Base-by-base conservation (phyloP, 1,140 invertebrate species). In the Lasioglossum albipes region DNA sequence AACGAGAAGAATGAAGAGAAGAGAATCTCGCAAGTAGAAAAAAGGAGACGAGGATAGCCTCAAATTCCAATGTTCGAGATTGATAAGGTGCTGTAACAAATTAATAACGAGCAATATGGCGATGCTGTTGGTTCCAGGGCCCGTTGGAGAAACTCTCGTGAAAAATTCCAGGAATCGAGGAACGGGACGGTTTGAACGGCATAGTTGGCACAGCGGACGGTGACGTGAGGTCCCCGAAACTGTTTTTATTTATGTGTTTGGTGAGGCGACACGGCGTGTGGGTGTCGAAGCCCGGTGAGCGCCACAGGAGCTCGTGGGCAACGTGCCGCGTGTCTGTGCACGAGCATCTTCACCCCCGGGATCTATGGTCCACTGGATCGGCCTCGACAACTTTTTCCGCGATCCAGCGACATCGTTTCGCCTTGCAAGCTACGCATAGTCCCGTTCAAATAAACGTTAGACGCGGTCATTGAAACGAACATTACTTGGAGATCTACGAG, bases 241-340 rank as follows among this genome's bases (percentile, higher is more conserved):
- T 80, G 67, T 83, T 67, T 69, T 89, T 90, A 92, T 92, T 92
- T 92, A 92, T 91, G 87, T 88, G 82, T 92, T 92, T 91, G 88
- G 89, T 92, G 91, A 92, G 86, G 86, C 89, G 88, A 91, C 90
- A 89, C 88, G 91, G 91, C 91, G 91, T 92, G 91, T 92, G 91
- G 91, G 91, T 92, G 91, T 92, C 89, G 90, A 92, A 92, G 82
- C 91, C 91, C 91, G 90, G 91, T 91, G 91, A 90, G 91, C 91
- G 79, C 91, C 85, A 86, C 90, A 72, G 91, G 91, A 87, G 91
- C 86, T 84, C 84, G 78, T 77, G 85, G 79, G 71, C 86, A 88
- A 86, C 84, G 84, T 73, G 84, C 88, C 78, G 76, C 64, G 83
- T 81, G 79, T n/a, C 69, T 22, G 64, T 69, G 68, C 62, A 78